Evolutionary conservation across 2,113 vertebrate genomes (phyloP).

Genomic region (Antechinus flavipes): DNA sequence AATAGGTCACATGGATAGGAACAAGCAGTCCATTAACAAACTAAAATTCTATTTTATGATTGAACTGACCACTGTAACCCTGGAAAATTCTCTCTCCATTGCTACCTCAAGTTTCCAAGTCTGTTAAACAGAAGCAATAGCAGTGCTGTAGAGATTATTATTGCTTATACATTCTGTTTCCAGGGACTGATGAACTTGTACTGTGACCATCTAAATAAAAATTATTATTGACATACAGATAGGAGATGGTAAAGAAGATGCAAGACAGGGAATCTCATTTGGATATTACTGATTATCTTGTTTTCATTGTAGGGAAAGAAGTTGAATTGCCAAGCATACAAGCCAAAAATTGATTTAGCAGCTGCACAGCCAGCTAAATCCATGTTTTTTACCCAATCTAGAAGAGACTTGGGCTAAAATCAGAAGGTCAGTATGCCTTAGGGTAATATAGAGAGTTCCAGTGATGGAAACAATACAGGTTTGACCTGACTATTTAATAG

Average conservation of each 20-base stretch:
- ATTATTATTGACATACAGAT: neutral
- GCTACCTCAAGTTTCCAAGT: neutral
- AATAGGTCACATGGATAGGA: neutral
- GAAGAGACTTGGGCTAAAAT: neutral
- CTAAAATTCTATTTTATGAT: neutral
- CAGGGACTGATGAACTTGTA: neutral
- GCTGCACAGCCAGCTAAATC: neutral
- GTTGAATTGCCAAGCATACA: neutral
- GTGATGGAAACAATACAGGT: neutral
- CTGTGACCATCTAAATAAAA: neutral
- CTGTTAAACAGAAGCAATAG: neutral
- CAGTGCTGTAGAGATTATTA: rapidly evolving
- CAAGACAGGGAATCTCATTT: neutral
- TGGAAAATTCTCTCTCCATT: slow-evolving; percentile 12
- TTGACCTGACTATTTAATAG: neutral
- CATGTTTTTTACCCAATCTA: neutral
- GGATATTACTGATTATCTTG: neutral
- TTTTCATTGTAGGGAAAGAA: slow-evolving; percentile 34
- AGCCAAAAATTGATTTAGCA: neutral
- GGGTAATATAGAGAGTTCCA: neutral
- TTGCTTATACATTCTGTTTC: neutral
- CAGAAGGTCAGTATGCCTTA: neutral
- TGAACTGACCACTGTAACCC: neutral
- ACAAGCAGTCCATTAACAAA: slow-evolving; percentile 16
- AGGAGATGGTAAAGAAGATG: neutral